These are phyloP conservation scores for Endotricha flammealis DNA, from an alignment of 2,888 invertebrate species.

Conservation along the genomic window DNA sequence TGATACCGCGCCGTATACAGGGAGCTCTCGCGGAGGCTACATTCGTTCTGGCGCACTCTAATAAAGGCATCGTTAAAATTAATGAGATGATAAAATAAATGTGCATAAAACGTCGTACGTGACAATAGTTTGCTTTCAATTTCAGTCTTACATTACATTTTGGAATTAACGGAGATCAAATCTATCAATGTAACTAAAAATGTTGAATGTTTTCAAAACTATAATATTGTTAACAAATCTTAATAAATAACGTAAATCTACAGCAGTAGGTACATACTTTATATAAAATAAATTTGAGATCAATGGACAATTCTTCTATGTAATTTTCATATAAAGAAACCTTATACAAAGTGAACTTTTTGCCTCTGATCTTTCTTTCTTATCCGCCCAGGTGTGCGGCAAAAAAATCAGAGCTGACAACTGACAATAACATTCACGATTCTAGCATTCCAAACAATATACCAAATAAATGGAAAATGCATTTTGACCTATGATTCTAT, in stretches of 20 bases:
- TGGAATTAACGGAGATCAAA: conserved; percentile 63
- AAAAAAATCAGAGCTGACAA: conserved; percentile 50
- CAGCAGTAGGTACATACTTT: conserved; percentile 51
- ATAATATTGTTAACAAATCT: conserved; percentile 29
- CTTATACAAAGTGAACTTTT: conserved; percentile 26
- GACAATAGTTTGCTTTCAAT: conserved; percentile 20
- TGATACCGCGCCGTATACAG: background rate
- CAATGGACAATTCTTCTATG: conserved; percentile 60
- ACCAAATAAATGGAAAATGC: background rate
- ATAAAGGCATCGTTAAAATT: conserved; percentile 3
- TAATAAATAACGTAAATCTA: conserved; percentile 63
- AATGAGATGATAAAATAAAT: conserved; percentile 7
- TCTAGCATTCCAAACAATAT: conserved; percentile 26
- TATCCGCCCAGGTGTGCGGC: conserved; percentile 55
- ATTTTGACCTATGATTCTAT: background rate
- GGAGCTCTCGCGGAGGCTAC: background rate
- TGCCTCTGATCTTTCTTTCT: conserved; percentile 32
- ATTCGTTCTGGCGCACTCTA: background rate
- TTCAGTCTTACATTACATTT: conserved; percentile 52
- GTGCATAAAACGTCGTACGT: conserved; percentile 1
- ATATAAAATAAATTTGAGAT: conserved; percentile 73
- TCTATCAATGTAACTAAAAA: conserved; percentile 29
- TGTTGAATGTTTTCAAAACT: conserved; percentile 28
- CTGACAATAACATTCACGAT: conserved; percentile 39
- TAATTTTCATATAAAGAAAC: conserved; percentile 26